Conservation (phyloP, 2,113 vertebrate genomes). For the Rissa tridactyla region DNA sequence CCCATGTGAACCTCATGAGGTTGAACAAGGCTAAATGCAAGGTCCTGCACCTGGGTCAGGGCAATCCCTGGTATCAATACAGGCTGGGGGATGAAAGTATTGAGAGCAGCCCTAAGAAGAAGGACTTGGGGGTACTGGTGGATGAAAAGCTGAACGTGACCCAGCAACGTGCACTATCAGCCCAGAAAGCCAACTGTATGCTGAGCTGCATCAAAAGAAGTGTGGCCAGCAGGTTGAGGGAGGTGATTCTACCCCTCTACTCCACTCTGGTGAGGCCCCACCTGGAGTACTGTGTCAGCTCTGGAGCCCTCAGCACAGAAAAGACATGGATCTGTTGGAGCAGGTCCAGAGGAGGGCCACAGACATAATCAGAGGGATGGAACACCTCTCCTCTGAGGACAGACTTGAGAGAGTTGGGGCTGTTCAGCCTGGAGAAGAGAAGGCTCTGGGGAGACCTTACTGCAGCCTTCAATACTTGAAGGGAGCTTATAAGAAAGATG, state of each 20-base stretch:
- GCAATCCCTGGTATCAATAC: background rate
- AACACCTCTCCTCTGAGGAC: background rate
- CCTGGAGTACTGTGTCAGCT: background rate
- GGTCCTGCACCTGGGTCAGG: background rate
- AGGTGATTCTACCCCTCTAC: background rate
- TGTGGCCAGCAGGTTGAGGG: background rate
- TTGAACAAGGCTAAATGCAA: background rate
- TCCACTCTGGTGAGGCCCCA: background rate
- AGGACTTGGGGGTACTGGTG: background rate
- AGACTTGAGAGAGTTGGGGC: background rate
- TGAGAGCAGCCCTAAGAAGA: background rate
- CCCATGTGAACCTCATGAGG: background rate
- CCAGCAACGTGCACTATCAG: fast-evolving
- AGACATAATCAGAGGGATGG: background rate
- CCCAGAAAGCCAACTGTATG: background rate
- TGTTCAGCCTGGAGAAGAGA: background rate
- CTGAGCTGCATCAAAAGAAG: background rate
- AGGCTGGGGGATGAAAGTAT: background rate
- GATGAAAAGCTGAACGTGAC: background rate
- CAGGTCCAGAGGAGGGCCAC: background rate
- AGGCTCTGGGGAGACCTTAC: background rate
- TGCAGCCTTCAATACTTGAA: background rate
- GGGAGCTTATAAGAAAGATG: background rate
- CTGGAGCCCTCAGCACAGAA: background rate
- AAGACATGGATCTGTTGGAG: background rate